Evolutionary conservation across 2,888 invertebrate species (phyloP).

Genomic region (Thecophora atra): DNA sequence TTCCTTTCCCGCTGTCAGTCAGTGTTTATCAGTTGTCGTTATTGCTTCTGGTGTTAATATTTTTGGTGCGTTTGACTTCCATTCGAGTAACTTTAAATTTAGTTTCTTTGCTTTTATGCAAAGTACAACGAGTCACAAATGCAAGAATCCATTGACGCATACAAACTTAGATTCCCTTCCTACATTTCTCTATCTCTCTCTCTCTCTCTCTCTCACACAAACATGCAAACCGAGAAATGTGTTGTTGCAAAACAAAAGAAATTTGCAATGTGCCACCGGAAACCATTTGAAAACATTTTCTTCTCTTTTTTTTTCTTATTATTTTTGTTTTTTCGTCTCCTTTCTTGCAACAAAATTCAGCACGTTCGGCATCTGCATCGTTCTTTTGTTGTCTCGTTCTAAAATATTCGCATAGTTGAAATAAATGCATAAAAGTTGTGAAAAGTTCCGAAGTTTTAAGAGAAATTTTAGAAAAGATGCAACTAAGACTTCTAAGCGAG

Average conservation of each 20-base stretch:
- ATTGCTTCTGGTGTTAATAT: slow-evolving; percentile 6
- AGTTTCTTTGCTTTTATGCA: not conserved
- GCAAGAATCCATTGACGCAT: not conserved
- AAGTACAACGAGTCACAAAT: not conserved
- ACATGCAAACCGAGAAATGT: not conserved
- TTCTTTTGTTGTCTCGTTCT: not conserved
- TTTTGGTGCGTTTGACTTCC: not conserved
- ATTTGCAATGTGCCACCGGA: not conserved
- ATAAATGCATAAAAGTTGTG: not conserved
- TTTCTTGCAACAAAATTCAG: too few relatives aligned
- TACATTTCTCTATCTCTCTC: not conserved
- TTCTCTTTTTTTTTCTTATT: too few relatives aligned
- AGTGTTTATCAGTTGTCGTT: not conserved
- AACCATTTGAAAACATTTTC: not conserved
- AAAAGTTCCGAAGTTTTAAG: not conserved
- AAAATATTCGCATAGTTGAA: not conserved
- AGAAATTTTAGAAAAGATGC: too few relatives aligned
- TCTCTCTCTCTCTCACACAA: not conserved
- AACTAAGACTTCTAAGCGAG: too few relatives aligned
- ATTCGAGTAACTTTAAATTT: slow-evolving; percentile 13
- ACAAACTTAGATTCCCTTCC: not conserved
- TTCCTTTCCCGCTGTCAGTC: too few relatives aligned
- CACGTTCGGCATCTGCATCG: not conserved
- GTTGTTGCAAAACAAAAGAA: not conserved
- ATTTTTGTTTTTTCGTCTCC: too few relatives aligned